These are phyloP conservation scores for Drosophila sordidula DNA, from an alignment of 2,888 invertebrate species.

Conservation along the genomic window DNA sequence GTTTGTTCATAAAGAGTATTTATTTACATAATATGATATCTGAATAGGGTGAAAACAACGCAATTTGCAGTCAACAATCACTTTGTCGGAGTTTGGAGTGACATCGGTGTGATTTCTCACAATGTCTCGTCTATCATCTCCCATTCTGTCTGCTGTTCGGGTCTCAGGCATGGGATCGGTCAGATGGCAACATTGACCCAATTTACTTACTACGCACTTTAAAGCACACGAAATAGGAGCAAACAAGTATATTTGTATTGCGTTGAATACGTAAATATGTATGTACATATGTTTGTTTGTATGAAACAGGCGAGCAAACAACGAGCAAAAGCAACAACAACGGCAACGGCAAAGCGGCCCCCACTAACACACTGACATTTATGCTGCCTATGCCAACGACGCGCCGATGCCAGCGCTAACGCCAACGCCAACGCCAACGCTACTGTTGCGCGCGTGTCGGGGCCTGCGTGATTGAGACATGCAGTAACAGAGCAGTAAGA, in stretches of 20 bases:
- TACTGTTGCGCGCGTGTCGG: conserved; percentile 68
- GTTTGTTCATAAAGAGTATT: conserved; percentile 28
- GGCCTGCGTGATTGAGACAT: conserved; percentile 63
- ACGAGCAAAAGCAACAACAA: conserved; percentile 27
- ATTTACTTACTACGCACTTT: conserved; percentile 56
- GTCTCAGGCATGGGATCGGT: conserved; percentile 31
- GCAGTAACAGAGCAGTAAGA: conserved; percentile 55
- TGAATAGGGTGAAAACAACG: background rate
- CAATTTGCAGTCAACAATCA: conserved; percentile 5
- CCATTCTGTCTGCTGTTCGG: conserved; percentile 9
- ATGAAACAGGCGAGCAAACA: conserved; percentile 30
- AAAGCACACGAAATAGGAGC: conserved; percentile 45
- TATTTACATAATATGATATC: background rate
- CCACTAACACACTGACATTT: conserved; percentile 68
- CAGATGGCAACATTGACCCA: conserved; percentile 64
- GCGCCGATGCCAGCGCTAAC: conserved; percentile 28
- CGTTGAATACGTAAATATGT: conserved; percentile 41
- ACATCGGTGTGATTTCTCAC: conserved; percentile 5
- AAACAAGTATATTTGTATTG: conserved; percentile 61
- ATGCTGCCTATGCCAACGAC: conserved; percentile 48
- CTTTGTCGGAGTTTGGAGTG: background rate
- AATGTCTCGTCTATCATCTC: background rate
- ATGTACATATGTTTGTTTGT: background rate
- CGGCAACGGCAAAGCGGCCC: conserved; percentile 45
- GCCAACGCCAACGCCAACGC: conserved; percentile 32